Evolutionary conservation across 1,140 invertebrate genomes (phyloP).

Genomic region (Penaeus vannamei): DNA sequence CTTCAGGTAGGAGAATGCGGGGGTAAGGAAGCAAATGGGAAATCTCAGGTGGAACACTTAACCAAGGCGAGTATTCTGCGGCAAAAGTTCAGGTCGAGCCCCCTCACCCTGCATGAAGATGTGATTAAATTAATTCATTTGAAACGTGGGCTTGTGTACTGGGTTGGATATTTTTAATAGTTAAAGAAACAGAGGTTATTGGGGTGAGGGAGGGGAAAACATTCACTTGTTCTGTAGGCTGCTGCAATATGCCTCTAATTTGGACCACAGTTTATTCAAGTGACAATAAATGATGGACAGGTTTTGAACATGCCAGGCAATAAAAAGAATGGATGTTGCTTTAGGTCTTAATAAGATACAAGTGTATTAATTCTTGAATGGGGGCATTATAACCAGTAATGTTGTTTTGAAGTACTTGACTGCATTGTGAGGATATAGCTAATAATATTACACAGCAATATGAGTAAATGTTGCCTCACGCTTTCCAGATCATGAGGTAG

Average conservation of each 20-base stretch:
- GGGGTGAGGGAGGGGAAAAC: too few relatives aligned
- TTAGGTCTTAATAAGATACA: too few relatives aligned
- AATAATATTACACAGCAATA: conserved; percentile 7
- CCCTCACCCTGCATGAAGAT: neutral
- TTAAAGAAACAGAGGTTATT: too few relatives aligned
- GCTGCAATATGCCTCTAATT: neutral
- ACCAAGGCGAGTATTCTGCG: conserved; percentile 1
- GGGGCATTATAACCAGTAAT: conserved; percentile 42
- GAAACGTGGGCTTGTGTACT: too few relatives aligned
- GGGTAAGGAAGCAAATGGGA: conserved; percentile 42
- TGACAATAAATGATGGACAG: conserved; percentile 17
- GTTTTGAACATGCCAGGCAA: conserved; percentile 24
- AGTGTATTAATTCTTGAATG: conserved; percentile 26
- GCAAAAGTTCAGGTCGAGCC: conserved; percentile 2
- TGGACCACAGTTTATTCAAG: neutral
- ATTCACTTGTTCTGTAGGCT: conserved; percentile 26
- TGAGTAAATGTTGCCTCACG: neutral
- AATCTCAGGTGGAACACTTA: conserved; percentile 39
- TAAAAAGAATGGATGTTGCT: too few relatives aligned
- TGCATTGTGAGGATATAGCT: conserved; percentile 4
- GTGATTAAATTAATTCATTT: neutral
- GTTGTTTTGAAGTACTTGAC: neutral
- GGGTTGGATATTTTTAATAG: too few relatives aligned
- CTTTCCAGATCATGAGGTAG: conserved; percentile 10
- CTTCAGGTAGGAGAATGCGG: conserved; percentile 7